Percentiles rank a stretch among this genome's conserved stretches.
These are phyloP conservation scores for Dipodomys stephensi DNA, from an alignment of 2,113 vertebrate species.

Conservation along the genomic window DNA sequence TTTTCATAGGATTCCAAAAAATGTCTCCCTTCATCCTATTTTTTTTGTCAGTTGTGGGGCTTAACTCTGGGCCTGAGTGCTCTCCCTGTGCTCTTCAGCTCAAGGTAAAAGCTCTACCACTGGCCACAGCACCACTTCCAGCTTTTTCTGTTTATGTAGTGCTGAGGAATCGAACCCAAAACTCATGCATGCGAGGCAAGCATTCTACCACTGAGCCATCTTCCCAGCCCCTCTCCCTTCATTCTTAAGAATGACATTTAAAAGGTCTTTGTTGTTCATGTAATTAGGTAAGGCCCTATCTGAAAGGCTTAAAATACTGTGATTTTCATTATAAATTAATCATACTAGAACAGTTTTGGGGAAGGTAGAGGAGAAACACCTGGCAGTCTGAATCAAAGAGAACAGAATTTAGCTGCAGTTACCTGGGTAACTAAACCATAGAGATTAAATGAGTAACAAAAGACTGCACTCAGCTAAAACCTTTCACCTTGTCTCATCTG, in stretches of 20 bases:
- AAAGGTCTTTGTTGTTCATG: constrained; percentile 11
- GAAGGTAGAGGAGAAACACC: constrained; percentile 42
- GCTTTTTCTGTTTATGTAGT: too few relatives aligned
- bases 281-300: constrained; percentile 22
- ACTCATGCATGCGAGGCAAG: too few relatives aligned
- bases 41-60: too few relatives aligned
- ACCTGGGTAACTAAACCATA: constrained; percentile 64
- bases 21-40: background rate
- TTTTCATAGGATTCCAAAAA: constrained; percentile 30
- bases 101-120: too few relatives aligned
- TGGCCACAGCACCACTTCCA: too few relatives aligned
- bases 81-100: too few relatives aligned
- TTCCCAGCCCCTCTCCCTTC: background rate
- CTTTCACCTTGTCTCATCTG: constrained; percentile 38
- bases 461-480: constrained; percentile 56
- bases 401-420: constrained; percentile 62
- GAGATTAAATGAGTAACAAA: constrained; percentile 60
- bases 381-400: constrained; percentile 44
- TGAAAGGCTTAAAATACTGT: background rate
- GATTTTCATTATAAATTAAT: constrained; percentile 57
- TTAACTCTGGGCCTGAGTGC: too few relatives aligned
- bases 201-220: too few relatives aligned
- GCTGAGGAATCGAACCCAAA: too few relatives aligned
- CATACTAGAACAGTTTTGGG: constrained; percentile 2
- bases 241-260: constrained; percentile 39